A percentile compares a stretch with the other conserved stretches of the same genome.
Conservation (phyloP, 2,113 vertebrate genomes). For the Pomatorhinus ruficollis region DNA sequence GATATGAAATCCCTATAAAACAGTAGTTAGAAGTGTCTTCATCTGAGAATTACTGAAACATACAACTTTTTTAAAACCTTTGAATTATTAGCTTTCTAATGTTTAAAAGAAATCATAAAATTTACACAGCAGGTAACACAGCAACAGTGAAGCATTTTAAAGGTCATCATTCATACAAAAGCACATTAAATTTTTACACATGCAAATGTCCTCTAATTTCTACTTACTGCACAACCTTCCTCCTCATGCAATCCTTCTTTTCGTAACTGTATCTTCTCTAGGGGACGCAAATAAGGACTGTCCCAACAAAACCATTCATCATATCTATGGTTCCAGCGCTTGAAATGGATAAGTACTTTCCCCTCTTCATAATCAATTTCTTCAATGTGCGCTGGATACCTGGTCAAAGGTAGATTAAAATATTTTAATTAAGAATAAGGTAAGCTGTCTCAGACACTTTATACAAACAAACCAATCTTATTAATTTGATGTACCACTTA, state of each 20-base stretch:
- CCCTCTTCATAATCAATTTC: slow-evolving; percentile 94
- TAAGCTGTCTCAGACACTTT: neutral
- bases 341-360: slow-evolving; percentile 92
- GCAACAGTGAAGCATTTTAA: neutral
- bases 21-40: neutral
- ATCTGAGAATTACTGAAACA: neutral
- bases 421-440: neutral
- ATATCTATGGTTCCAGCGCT: slow-evolving; percentile 95
- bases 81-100: neutral
- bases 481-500: neutral
- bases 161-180: neutral
- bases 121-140: neutral
- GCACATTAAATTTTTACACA: neutral
- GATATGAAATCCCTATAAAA: slow-evolving; percentile 85
- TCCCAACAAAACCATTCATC: slow-evolving; percentile 98
- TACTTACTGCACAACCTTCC: slow-evolving; percentile 83
- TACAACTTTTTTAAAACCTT: neutral
- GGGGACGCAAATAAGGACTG: slow-evolving; percentile 88
- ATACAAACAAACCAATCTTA: neutral
- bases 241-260: slow-evolving; percentile 88
- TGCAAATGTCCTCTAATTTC: neutral
- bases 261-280: slow-evolving; percentile 92
- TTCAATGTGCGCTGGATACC: slow-evolving; percentile 95
- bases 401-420: slow-evolving; percentile 53
- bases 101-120: neutral